These are phyloP conservation scores for Chelmon rostratus DNA, from an alignment of 2,797 vertebrate genomes.

Conservation along the genomic window DNA sequence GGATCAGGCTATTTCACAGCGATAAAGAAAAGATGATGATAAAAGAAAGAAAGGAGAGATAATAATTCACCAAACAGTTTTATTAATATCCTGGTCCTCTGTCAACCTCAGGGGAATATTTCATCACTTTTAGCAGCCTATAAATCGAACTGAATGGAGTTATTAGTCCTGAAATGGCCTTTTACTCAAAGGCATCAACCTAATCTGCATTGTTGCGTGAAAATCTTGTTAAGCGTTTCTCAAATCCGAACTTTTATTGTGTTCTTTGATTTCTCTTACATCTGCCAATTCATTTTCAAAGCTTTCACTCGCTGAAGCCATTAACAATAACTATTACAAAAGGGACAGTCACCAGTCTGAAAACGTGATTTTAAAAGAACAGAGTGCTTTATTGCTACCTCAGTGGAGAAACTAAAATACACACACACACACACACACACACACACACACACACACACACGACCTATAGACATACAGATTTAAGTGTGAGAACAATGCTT, in stretches of 20 bases:
- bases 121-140: conserved; percentile 50
- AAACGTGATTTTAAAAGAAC: neutral
- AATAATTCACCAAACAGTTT: conserved; percentile 66
- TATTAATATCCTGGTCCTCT: conserved; percentile 69
- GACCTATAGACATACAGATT: neutral
- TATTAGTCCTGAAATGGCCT: conserved; percentile 38
- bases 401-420: neutral
- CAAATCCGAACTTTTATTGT: neutral
- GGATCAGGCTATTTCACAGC: conserved; percentile 53
- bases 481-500: no score
- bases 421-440: neutral
- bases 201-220: neutral
- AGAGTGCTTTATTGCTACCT: neutral
- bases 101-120: conserved; percentile 52
- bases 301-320: neutral
- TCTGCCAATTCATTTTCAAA: neutral
- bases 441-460: neutral
- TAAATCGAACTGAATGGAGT: conserved; percentile 35
- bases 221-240: conserved; percentile 1
- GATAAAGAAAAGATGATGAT: conserved; percentile 58
- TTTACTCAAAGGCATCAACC: conserved; percentile 31
- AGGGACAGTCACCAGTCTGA: neutral
- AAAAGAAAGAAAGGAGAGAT: conserved; percentile 53
- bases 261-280: neutral
- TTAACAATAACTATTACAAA: neutral